Evolutionary conservation across 1,140 invertebrate genomes (phyloP), one percentile per base, ranked within the genome.

Genomic region (Hyles euphorbiae): DNA sequence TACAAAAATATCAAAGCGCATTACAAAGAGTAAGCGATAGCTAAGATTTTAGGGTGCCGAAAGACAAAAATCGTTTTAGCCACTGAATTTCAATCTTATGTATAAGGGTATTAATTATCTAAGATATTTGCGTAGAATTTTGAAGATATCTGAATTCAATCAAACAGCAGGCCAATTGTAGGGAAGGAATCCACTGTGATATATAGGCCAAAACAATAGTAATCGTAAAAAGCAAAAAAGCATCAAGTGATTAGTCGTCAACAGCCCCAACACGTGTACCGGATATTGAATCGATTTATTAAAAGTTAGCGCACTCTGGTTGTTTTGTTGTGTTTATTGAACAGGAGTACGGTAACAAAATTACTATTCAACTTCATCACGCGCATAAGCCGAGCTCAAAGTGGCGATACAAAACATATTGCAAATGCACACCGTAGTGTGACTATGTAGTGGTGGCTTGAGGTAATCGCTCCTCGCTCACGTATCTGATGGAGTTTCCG

Each of bases 401-500:
- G 12, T 48, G 12, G 3, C n/a, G 12, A n/a, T 11, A 11, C 12
- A 48, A 48, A n/a, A 48, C 46, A 48, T 48, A 48, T 48, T 48
- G 46, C 12, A n/a, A 22, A 48, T 48, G 46, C 46, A 48, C n/a
- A 48, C 8, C 36, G 36, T 40, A 53, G 11, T 45, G 0, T 10
- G 5, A 6, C 43, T 12, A 45, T 54, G 43, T n/a, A 47, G 22
- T 34, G 46, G 62, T 74, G 65, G 71, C 73, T 82, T 62, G 65
- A 78, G 74, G 76, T 87, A 87, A 87, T 85, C 83, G 80, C 73
- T 79, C 70, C 72, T 65, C 63, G 70, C 78, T 77, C 84, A 85
- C 82, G 82, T 87, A 82, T 80, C 81, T 87, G 82, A 87, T 85
- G 70, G 78, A 87, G 82, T 87, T 86, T 81, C 74, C 68, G 72